phyloP scores from a whole-genome alignment of 2,888 invertebrate genomes.

The Drosophila rellima region DNA sequence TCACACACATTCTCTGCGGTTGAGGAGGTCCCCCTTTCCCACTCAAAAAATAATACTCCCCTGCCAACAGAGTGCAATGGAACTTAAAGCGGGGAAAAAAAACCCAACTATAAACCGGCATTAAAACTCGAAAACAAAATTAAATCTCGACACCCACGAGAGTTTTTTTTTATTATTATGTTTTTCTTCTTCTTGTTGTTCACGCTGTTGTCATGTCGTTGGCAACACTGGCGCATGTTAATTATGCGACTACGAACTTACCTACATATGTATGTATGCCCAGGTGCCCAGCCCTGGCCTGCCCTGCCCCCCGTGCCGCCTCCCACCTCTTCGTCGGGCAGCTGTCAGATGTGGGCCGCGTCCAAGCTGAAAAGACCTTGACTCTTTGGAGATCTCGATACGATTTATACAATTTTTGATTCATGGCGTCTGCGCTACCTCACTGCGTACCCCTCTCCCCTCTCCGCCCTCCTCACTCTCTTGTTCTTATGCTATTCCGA shows the following conservation, averaged over 20 bases:
- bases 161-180: slow-evolving; percentile 32
- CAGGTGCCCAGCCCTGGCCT: slow-evolving; percentile 17
- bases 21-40: slow-evolving; percentile 9
- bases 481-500: slow-evolving; percentile 17
- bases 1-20: slow-evolving; percentile 32
- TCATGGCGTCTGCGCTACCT: slow-evolving; percentile 58
- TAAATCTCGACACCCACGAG: slow-evolving; percentile 66
- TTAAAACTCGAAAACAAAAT: slow-evolving; percentile 55
- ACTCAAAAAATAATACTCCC: slow-evolving; percentile 13
- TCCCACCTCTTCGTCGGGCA: slow-evolving; percentile 3
- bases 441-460: neutral
- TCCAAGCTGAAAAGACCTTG: slow-evolving; percentile 69
- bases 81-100: slow-evolving; percentile 29
- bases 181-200: slow-evolving; percentile 33
- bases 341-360: slow-evolving; percentile 52
- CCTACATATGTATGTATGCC: slow-evolving; percentile 25
- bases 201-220: slow-evolving; percentile 63
- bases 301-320: neutral
- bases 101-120: slow-evolving; percentile 49
- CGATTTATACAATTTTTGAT: slow-evolving; percentile 78
- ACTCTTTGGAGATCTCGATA: slow-evolving; percentile 73
- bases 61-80: slow-evolving; percentile 51
- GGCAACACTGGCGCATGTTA: slow-evolving; percentile 76
- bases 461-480: neutral
- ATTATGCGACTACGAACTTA: slow-evolving; percentile 63